These are phyloP conservation scores for Chymomyza costata DNA, from an alignment of 1,140 invertebrate genomes.

Conservation along the genomic window DNA sequence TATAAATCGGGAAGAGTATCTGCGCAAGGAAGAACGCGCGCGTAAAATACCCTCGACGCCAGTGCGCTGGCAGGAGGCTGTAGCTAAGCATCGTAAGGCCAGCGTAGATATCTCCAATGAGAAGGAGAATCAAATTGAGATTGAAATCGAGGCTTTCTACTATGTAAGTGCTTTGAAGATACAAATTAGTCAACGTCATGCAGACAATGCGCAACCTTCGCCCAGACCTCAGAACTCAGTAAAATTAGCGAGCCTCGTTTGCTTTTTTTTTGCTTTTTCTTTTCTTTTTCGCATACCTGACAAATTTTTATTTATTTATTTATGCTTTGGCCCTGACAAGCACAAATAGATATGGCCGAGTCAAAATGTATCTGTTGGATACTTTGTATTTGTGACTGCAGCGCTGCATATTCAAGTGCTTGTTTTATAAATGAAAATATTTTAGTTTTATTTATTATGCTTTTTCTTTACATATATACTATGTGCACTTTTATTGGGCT, in stretches of 20 bases:
- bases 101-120: conserved; percentile 48
- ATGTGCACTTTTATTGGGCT: too few relatives aligned
- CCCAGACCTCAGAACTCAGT: conserved; percentile 26
- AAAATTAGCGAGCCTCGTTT: conserved; percentile 23
- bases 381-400: too few relatives aligned
- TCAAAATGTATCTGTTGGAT: too few relatives aligned
- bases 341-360: not conserved
- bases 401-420: too few relatives aligned
- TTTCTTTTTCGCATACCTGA: conserved; percentile 6
- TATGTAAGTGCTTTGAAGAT: conserved; percentile 59
- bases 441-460: too few relatives aligned
- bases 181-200: not conserved
- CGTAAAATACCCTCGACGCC: conserved; percentile 45
- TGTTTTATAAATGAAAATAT: too few relatives aligned
- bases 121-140: conserved; percentile 67
- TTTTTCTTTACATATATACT: too few relatives aligned
- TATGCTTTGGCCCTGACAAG: conserved; percentile 26
- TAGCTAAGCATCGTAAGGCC: conserved; percentile 54
- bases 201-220: conserved; percentile 16
- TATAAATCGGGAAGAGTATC: conserved; percentile 70
- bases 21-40: conserved; percentile 52
- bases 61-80: conserved; percentile 62
- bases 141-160: conserved; percentile 73
- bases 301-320: conserved; percentile 19
- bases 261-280: conserved; percentile 10